Evolutionary conservation across 2,888 invertebrate species (phyloP), one percentile per base, ranked within the genome.

Genomic region (Drosophila putrida): DNA sequence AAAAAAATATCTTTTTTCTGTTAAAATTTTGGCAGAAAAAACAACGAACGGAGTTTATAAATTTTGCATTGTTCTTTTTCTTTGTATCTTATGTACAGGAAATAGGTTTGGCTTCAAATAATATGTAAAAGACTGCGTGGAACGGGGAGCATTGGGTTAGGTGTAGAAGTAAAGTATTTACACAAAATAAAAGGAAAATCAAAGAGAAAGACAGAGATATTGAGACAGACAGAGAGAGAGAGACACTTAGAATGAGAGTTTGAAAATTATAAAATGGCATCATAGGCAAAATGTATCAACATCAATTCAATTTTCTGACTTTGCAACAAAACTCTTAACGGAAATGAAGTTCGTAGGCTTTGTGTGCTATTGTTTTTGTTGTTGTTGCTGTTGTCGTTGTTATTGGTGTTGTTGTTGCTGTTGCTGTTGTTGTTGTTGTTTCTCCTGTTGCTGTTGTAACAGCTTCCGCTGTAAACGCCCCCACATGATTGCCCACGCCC

Each of bases 281-380:
- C 91, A 91, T 91, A 91, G 90, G 91, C 90, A 91, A 91, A 91
- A 90, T 85, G 90, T 90, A 90, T 90, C 80, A 88, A 89, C 91
- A 90, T 88, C 87, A 90, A 80, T 88, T 89, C 77, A 83, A 79
- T 86, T 82, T 88, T 89, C 78, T 79, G 77, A 80, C 74, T 80
- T 75, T 77, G 88, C 91, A 86, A 88, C 91, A 91, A 91, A 88
- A 85, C 78, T 78, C 73, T 90, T 91, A 91, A 91, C 90, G 91
- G 91, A 91, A 91, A 91, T 91, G 91, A 91, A 90, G 79, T 79
- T 76, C 72, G 82, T 47, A 71, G 81, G 60, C 68, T 70, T 66
- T 78, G 47, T 63, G 75, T 66, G 66, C 68, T 64, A 50, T 50
- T 61, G 36, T 66, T 66, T 57, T 58, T 65, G 62, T 53, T 65